A percentile compares a stretch with the other conserved stretches of the same genome.
Conservation (phyloP, 2,888 invertebrate genomes). For the Pseudococcus longispinus region DNA sequence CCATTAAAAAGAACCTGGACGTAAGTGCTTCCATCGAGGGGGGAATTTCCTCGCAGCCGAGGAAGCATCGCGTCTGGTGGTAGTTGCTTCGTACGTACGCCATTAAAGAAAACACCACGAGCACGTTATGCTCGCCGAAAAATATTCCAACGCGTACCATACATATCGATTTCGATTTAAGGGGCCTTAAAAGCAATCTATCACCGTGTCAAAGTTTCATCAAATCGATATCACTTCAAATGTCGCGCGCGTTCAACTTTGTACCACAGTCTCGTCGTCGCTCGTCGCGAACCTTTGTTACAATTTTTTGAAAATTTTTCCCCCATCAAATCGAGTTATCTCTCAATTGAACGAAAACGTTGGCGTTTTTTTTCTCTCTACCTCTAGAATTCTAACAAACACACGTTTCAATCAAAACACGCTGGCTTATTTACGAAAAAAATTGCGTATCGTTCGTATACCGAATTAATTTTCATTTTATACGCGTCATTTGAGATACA, state of each 20-base stretch:
- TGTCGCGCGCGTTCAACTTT: neutral
- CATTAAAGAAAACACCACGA: neutral
- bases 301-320: neutral
- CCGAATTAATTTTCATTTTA: constrained; percentile 5
- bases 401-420: too few relatives aligned
- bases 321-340: neutral
- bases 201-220: constrained; percentile 19
- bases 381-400: too few relatives aligned
- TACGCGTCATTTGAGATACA: neutral
- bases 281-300: neutral
- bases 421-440: too few relatives aligned
- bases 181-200: constrained; percentile 6
- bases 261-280: neutral
- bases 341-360: neutral
- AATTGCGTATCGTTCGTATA: neutral
- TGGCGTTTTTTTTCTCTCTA: too few relatives aligned
- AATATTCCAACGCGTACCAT: neutral
- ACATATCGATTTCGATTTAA: constrained; percentile 20
- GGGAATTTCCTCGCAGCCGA: neutral
- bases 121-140: neutral
- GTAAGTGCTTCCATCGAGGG: constrained; percentile 7
- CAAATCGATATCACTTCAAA: constrained; percentile 10
- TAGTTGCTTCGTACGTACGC: neutral
- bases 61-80: neutral
- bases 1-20: neutral